Conservation (phyloP, 2,888 invertebrate genomes). For the Emmelina monodactyla region DNA sequence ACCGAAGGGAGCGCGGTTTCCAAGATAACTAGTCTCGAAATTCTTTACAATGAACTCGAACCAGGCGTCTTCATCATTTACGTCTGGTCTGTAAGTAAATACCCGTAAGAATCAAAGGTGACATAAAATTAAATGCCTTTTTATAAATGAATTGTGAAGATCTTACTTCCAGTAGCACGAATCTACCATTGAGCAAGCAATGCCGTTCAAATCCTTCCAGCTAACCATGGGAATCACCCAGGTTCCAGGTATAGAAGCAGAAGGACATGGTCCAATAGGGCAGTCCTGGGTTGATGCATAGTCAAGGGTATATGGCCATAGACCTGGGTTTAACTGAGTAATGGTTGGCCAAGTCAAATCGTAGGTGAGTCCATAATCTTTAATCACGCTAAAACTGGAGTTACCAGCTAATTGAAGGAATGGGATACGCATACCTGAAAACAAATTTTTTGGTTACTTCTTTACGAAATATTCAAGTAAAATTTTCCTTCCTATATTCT, state of each 20-base stretch:
- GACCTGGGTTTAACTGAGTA: slow-evolving; percentile 34
- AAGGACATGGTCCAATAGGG: slow-evolving; percentile 62
- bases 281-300: slow-evolving; percentile 67
- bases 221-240: slow-evolving; percentile 74
- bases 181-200: slow-evolving; percentile 66
- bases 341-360: slow-evolving; percentile 70
- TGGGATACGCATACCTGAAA: slow-evolving; percentile 58
- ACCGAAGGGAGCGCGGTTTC: slow-evolving; percentile 73
- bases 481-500: too few species aligned
- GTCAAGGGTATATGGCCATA: slow-evolving; percentile 76
- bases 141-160: slow-evolving; percentile 2
- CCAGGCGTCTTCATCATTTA: slow-evolving; percentile 47
- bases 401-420: slow-evolving; percentile 67
- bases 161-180: slow-evolving; percentile 56
- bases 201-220: slow-evolving; percentile 45
- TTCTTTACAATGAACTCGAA: slow-evolving; percentile 68
- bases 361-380: slow-evolving; percentile 54
- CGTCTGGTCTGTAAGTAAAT: slow-evolving; percentile 24
- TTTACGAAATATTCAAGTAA: too few species aligned
- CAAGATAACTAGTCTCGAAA: slow-evolving; percentile 70
- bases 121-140: background rate
- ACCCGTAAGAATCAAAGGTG: too few species aligned
- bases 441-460: too few species aligned
- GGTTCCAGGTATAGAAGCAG: slow-evolving; percentile 60
- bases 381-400: slow-evolving; percentile 62